Evolutionary conservation across 2,888 invertebrate genomes (phyloP), one percentile per base, ranked within the genome.

Genomic region (Archips xylosteana): DNA sequence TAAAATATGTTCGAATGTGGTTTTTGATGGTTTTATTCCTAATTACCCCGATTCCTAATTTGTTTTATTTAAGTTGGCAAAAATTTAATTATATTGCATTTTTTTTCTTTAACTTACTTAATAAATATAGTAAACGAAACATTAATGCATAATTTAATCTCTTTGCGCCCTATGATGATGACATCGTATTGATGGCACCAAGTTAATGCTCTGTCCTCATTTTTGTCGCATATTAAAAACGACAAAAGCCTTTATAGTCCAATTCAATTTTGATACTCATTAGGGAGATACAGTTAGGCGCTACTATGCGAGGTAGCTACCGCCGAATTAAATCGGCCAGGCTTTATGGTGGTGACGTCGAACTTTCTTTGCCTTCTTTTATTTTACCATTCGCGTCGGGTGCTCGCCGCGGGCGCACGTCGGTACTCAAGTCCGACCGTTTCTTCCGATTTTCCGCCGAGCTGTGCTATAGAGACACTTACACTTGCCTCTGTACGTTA

Each of bases 1-100:
- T 93, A 91, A 93, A 93, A 91, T 92, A 94, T 89, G 91, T 94
- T 93, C 89, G 84, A 87, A 92, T 90, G 92, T 78, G 76, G 59
- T 70, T 68, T 69, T 61, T 60, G 51, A 12, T 70, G 75, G 51
- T 71, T 75, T 74, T 59, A 60, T 73, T 67, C 69, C 62, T 42
- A 15, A 13, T 12, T 23, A 13, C 34, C 12, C 2, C 2, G 2
- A 54, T 15, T 54, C 13, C 13, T n/a, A n/a, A 13, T 49, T 49
- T 49, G 2, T 5, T 49, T 49, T 49, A 10, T 45, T 45, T 45
- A 12, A 2, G 12, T 45, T 3, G 45, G 3, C 12, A 45, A 45
- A 45, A 39, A 39, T 4, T 6, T 36, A 36, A 4, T 39, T 39
- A 6, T 39, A 39, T 39, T 6, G 6, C 39, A 39, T 3, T 39